Base-by-base conservation (phyloP, 2,113 vertebrate species). In the Nyctibius bracteatus region DNA sequence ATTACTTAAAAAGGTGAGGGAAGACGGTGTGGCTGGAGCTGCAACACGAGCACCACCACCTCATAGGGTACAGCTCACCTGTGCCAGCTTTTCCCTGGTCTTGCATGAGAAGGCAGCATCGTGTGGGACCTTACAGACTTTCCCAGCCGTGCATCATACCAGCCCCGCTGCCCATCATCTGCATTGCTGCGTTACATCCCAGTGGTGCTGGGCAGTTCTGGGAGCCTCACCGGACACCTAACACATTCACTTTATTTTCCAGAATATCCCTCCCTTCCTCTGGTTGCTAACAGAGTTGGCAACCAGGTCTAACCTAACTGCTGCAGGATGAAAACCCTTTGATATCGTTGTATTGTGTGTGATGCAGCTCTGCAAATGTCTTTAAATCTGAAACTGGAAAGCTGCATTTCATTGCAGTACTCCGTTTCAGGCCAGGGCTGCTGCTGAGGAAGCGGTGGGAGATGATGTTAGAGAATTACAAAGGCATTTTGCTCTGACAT, bases 71-170 rank as follows among this genome's bases (percentile, higher is more conserved):
- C 33, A 44, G 65, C 43, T 51, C 21, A 1, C 31, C 41, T 35
- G 30, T 6, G 35, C 35, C 3, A 1, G 24, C 63, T 49, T 41
- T 49, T 35, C 12, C 54, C 1, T 0, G 17, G 3, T 78, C 54
- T 54, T 33, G 3, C 55, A 27, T 5, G 44, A 51, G 44, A 27
- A 21, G 21, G 19, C 23, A 61, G 44, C 37, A 30, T 19, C 7
- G 2, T 7, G 23, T 23, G 35, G 46, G 14, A 67, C 15, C 31
- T 14, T 4, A 12, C 5, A n/a, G 46, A 14, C 8, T n/a, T 41
- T 73, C n/a, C 30, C 67, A 67, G 52, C 67, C 12, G 0, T 9
- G n/a, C n/a, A n/a, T n/a, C n/a, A n/a, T n/a, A n/a, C n/a, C n/a
- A 10, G 37, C 46, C 28, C 10, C 10, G 2, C 30, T 46, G 54